Percentiles rank a stretch among this genome's conserved stretches.
phyloP scores from a whole-genome alignment of 1,140 invertebrate species.

The Dendrolimus punctatus region DNA sequence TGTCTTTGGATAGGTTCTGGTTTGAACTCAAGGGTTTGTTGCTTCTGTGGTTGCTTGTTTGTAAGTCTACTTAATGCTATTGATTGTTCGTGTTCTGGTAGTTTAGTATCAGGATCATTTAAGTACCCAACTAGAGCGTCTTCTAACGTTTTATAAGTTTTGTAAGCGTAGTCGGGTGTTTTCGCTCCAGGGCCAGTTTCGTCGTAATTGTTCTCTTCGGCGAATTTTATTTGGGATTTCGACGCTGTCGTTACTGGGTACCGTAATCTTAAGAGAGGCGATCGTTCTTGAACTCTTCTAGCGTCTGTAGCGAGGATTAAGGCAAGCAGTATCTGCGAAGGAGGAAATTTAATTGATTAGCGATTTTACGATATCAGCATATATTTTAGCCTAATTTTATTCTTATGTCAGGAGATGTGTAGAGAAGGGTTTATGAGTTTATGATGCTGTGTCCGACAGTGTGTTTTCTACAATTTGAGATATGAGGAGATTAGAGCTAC shows the following conservation, averaged over 20 bases:
- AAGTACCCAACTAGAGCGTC: slow-evolving; percentile 49
- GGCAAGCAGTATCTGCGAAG: background rate
- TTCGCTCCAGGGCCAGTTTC: slow-evolving; percentile 62
- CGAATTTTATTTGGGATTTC: slow-evolving; percentile 50
- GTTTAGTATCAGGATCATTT: slow-evolving; percentile 51
- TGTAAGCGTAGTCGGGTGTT: slow-evolving; percentile 41
- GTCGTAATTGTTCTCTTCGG: slow-evolving; percentile 66
- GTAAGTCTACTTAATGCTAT: slow-evolving; percentile 22
- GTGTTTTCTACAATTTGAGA: too few species aligned
- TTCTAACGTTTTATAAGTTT: slow-evolving; percentile 46
- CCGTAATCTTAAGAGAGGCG: background rate
- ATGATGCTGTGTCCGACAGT: too few species aligned
- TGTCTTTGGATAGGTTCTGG: slow-evolving; percentile 12
- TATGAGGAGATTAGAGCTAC: too few species aligned
- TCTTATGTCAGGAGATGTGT: too few species aligned
- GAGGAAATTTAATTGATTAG: background rate
- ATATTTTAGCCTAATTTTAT: too few species aligned
- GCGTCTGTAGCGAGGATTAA: slow-evolving; percentile 1
- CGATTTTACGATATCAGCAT: background rate
- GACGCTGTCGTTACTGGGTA: slow-evolving; percentile 28
- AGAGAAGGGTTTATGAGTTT: too few species aligned
- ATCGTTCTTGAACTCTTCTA: background rate
- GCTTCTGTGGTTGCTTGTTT: slow-evolving; percentile 7
- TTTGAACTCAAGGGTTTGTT: background rate
- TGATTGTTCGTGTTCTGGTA: slow-evolving; percentile 38